Base-by-base conservation (phyloP, 1,140 invertebrate species). In the Cylas formicarius region DNA sequence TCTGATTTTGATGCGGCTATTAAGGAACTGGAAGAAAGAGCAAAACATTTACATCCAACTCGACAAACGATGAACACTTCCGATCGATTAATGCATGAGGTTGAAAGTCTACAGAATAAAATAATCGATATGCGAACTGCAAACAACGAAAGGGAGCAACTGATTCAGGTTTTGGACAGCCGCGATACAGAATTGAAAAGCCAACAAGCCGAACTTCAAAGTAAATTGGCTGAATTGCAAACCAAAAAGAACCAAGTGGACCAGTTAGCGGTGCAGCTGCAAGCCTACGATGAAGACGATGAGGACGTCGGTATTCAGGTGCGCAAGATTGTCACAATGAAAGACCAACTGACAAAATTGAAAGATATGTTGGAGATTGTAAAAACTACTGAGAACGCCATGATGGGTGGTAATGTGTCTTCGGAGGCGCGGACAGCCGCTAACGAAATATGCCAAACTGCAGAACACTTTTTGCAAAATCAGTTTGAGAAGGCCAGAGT, bases 211-310 rank as follows among this genome's bases (percentile, higher is more conserved):
- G 56, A 61, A 31, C 40, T 68, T 14, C 64, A 67, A 34, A 58
- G 57, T 5, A 67, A 66, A 48, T 40, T 68, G 10, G 48, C 52
- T n/a, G 65, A 68, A 48, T 44, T 68, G 23, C 64, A 67, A 44
- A 61, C 43, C 32, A 67, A 67, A 35, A 68, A 68, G 32, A 24
- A 53, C 14, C 60, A 66, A 47, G 62, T 68, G 20, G 64, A 68
- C 50, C 54, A 63, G 16, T 48, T 68, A n/a, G 63, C 65, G 0
- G 40, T 53, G 20, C 62, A 66, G 26, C 47, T 67, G n/a, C 62
- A 67, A 37, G 55, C 37, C 35, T 44, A 61, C 26, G 52, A 59
- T 20, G 61, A 57, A 4, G 53, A 52, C 8, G 53, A 55, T 8
- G 58, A 62, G 23, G 61, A 63, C 21, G 46, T 62, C 19, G 55